phyloP scores from a whole-genome alignment of 1,140 invertebrate genomes.

The Drosophila trapezifrons region DNA sequence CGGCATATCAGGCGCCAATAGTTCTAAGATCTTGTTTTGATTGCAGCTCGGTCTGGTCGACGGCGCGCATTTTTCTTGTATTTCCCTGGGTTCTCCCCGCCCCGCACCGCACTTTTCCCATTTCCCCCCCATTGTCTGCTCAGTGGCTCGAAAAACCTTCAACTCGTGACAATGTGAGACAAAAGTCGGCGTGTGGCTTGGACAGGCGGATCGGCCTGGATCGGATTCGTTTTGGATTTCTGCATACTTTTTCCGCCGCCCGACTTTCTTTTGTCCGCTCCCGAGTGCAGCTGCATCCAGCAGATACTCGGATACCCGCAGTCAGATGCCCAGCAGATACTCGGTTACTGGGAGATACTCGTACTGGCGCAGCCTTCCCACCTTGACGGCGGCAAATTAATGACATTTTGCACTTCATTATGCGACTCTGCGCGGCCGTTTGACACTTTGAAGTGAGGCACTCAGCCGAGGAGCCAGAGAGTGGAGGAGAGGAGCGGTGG shows the following conservation, averaged over 20 bases:
- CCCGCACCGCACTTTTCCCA: not conserved
- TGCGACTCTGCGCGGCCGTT: constrained; percentile 77
- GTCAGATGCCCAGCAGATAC: constrained; percentile 10
- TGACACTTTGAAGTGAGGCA: constrained; percentile 83
- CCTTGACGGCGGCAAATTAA: constrained; percentile 74
- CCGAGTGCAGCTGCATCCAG: constrained; percentile 53
- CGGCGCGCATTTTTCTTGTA: constrained; percentile 64
- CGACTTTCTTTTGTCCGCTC: constrained; percentile 75
- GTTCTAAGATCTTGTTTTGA: constrained; percentile 83
- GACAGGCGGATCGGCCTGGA: constrained; percentile 19
- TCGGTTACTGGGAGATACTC: constrained; percentile 13
- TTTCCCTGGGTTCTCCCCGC: not conserved
- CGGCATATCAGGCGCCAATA: constrained; percentile 73
- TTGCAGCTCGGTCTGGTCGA: constrained; percentile 58
- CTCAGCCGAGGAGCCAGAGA: constrained; percentile 66
- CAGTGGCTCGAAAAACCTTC: constrained; percentile 79
- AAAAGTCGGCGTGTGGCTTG: constrained; percentile 46
- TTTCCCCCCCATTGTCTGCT: constrained; percentile 47
- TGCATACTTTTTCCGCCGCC: constrained; percentile 62
- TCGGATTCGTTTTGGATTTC: constrained; percentile 73
- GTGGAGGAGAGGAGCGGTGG: constrained; percentile 2
- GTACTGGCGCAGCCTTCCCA: constrained; percentile 17
- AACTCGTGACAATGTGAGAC: constrained; percentile 71
- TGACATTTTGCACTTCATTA: constrained; percentile 83
- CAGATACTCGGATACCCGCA: constrained; percentile 19